Base-by-base conservation (phyloP, 2,113 vertebrate species). In the Poeciliopsis occidentalis region DNA sequence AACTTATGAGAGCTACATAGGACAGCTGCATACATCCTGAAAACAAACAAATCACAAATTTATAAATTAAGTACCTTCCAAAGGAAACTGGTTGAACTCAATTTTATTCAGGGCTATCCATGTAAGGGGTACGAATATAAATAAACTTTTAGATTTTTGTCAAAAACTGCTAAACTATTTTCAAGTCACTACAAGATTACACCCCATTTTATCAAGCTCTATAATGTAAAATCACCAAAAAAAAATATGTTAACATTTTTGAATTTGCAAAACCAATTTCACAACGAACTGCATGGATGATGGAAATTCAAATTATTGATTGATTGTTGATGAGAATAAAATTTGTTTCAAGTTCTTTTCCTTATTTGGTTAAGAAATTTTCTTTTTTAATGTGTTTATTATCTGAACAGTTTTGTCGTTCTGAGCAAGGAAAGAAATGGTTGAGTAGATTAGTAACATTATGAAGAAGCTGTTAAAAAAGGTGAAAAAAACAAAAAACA, bases 271-370 rank as follows among this genome's bases (percentile, higher is more conserved):
- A 37, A 11, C 34, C 34, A 37, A 37, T 37, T 37, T 37, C 34
- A 37, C 34, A 37, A 37, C 0, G 0, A 37, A 37, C 34, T 37
- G 13, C 13, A 13, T 41, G 13, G 12, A 41, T 41, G 13, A 41
- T 3, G 13, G 39, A 41, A 41, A 37, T 37, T 41, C 39, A 41
- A 41, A 15, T 12, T 15, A 41, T 41, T 47, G 51, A 47, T 71
- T 47, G 60, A 60, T 60, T 39, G 15, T 71, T 29, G 17, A 60
- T 66, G 34, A 60, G 31, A 71, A 47, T 27, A 71, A 44, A 66
- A 60, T 4, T 2, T 11, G 26, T 10, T 47, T 47, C 26, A 19
- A 12, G 27, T 68, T 76, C 57, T 76, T 69, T 31, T 47, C 30
- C 7, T 22, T 51, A 62, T 63, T 27, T 64, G 67, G 60, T 41